Conservation (phyloP, 2,888 invertebrate species). For the Stenotaenia linearis region DNA sequence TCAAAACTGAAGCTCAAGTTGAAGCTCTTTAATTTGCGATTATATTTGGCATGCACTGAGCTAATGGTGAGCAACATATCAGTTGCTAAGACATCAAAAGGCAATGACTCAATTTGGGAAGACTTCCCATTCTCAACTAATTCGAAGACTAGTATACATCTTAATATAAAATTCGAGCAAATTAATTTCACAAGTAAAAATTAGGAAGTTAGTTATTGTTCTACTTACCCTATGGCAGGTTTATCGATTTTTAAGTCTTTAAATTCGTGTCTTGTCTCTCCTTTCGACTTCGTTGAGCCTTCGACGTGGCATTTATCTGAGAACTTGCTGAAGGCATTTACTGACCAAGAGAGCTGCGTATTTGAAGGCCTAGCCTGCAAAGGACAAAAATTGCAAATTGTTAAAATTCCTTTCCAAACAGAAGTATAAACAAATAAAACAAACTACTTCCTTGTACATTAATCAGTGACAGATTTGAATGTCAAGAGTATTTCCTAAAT, state of each 20-base stretch:
- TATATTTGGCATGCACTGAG: neutral
- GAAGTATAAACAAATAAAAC: too few relatives aligned
- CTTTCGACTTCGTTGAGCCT: neutral
- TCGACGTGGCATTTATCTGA: neutral
- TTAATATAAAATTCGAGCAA: neutral
- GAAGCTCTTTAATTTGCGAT: neutral
- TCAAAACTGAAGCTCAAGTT: neutral
- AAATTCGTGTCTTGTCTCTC: neutral
- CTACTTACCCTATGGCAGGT: neutral
- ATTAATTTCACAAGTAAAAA: too few relatives aligned
- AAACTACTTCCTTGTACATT: too few relatives aligned
- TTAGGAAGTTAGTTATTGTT: neutral
- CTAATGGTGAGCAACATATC: neutral
- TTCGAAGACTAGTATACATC: neutral
- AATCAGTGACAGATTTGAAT: too few relatives aligned
- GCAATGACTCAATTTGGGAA: neutral
- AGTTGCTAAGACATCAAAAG: neutral
- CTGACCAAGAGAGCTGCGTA: neutral
- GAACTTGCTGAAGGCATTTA: neutral
- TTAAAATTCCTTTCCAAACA: too few relatives aligned
- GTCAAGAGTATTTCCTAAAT: too few relatives aligned
- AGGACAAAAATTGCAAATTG: too few relatives aligned
- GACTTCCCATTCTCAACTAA: neutral
- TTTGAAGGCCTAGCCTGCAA: neutral
- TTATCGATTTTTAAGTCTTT: neutral